Percentiles rank a stretch among this genome's conserved stretches.
Evolutionary conservation across 2,113 vertebrate species (phyloP).

Genomic region (Limnothrissa miodon): DNA sequence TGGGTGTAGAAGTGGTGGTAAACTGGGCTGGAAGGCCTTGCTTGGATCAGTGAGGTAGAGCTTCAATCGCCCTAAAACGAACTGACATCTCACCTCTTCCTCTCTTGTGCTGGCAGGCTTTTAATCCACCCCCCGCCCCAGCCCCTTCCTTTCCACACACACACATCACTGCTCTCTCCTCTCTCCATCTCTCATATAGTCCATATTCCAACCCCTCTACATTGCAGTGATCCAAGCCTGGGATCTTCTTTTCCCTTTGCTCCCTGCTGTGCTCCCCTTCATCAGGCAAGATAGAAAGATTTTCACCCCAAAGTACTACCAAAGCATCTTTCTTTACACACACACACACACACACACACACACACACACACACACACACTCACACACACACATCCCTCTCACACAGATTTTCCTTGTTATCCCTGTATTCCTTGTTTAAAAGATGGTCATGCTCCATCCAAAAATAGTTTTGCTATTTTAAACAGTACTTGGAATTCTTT

Average conservation of each 20-base stretch:
- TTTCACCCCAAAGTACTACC: background rate
- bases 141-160: slow-evolving; percentile 17
- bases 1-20: background rate
- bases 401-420: background rate
- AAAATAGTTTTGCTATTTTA: background rate
- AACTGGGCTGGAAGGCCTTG: background rate
- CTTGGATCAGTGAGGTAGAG: background rate
- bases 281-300: background rate
- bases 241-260: background rate
- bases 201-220: background rate
- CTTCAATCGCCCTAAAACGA: slow-evolving; percentile 39
- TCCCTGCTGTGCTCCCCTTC: background rate
- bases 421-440: background rate
- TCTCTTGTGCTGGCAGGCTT: slow-evolving; percentile 44
- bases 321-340: slow-evolving; percentile 17
- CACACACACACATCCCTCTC: background rate
- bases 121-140: slow-evolving; percentile 61
- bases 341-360: background rate
- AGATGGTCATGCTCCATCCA: background rate
- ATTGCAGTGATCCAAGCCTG: background rate
- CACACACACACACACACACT: background rate
- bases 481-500: background rate
- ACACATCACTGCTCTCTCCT: slow-evolving; percentile 13
- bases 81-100: slow-evolving; percentile 56
- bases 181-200: background rate